Evolutionary conservation across 2,888 invertebrate species (phyloP), one percentile per base, ranked within the genome.

Genomic region (Harpalus rubripes): DNA sequence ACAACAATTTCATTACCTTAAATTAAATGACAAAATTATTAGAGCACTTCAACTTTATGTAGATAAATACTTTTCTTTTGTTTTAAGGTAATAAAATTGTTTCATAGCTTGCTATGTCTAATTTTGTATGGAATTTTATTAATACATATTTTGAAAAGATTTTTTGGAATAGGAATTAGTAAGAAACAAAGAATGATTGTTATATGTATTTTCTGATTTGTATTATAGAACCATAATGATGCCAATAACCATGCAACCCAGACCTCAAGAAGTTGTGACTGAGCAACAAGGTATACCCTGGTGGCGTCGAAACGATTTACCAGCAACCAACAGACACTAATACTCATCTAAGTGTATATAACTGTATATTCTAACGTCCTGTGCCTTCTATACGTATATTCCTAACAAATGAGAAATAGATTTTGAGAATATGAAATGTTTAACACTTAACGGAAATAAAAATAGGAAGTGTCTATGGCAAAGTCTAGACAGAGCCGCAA

Each of bases 271-370:
- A 56, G 59, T 74, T 7, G 26, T 87, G 12, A 85, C 87, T 32
- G 90, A 91, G 59, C 89, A 91, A 86, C 91, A 90, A 85, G 92
- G 92, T 8, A 90, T 91, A 56, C 91, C 91, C 0, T 92, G 92
- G 91, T 92, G 91, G 92, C 88, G 91, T 87, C 88, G 92, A 81
- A 89, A 90, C 87, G 91, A 91, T 87, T 87, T 90, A 15, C 78
- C 63, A 12, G n/a, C 59, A 44, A 85, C 79, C 15, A 85, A 85
- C 8, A 80, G 85, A 80, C 22, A 68, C 6, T 85, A 85, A 63
- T 52, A 61, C 10, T 58, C 10, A 22, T 3, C 8, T 5, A 18
- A 12, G 10, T 78, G 78, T 78, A 78, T 58, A 56, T 41, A 26
- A 78, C 52, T 78, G 78, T 78, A 78, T 58, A 78, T 78, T 58